A percentile compares a stretch with the other conserved stretches of the same genome.
These are phyloP conservation scores for Brachypodius melanocephalos DNA, from an alignment of 2,113 vertebrate species.

Conservation along the genomic window DNA sequence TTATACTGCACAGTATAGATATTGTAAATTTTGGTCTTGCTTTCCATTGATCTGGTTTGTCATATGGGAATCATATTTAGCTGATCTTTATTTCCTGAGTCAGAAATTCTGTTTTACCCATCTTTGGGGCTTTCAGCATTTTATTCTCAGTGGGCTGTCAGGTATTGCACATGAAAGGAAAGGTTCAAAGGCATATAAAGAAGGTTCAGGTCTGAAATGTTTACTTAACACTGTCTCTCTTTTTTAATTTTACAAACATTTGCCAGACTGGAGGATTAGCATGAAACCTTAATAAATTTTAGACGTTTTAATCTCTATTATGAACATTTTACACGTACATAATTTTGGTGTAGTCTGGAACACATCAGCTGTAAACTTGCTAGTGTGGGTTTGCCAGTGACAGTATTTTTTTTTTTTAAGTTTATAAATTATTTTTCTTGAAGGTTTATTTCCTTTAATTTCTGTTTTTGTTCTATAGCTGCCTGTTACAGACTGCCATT, in stretches of 20 bases:
- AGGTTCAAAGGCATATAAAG: slow-evolving; percentile 79
- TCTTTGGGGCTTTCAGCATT: slow-evolving; percentile 77
- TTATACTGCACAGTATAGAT: slow-evolving; percentile 72
- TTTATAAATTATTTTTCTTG: slow-evolving; percentile 30
- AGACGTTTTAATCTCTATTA: slow-evolving; percentile 40
- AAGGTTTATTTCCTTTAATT: slow-evolving; percentile 15
- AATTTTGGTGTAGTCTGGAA: slow-evolving; percentile 36
- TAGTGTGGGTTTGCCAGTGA: slow-evolving; percentile 1
- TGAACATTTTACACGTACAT: slow-evolving; percentile 30
- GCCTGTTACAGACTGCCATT: background rate
- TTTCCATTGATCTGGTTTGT: slow-evolving; percentile 80
- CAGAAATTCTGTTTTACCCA: slow-evolving; percentile 82
- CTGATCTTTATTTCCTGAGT: slow-evolving; percentile 84
- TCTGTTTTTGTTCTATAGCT: background rate
- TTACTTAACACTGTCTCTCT: slow-evolving; percentile 72
- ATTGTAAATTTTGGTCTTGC: slow-evolving; percentile 79
- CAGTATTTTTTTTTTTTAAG: slow-evolving; percentile 31
- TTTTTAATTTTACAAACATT: slow-evolving; percentile 70
- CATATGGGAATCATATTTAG: slow-evolving; percentile 79
- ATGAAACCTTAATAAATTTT: slow-evolving; percentile 69
- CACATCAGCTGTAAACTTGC: slow-evolving; percentile 17
- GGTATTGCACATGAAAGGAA: slow-evolving; percentile 79
- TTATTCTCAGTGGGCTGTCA: slow-evolving; percentile 75
- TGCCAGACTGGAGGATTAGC: slow-evolving; percentile 65
- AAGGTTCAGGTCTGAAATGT: slow-evolving; percentile 76